These are phyloP conservation scores for Carlito syrichta DNA, from an alignment of 2,113 vertebrate species.

Conservation along the genomic window DNA sequence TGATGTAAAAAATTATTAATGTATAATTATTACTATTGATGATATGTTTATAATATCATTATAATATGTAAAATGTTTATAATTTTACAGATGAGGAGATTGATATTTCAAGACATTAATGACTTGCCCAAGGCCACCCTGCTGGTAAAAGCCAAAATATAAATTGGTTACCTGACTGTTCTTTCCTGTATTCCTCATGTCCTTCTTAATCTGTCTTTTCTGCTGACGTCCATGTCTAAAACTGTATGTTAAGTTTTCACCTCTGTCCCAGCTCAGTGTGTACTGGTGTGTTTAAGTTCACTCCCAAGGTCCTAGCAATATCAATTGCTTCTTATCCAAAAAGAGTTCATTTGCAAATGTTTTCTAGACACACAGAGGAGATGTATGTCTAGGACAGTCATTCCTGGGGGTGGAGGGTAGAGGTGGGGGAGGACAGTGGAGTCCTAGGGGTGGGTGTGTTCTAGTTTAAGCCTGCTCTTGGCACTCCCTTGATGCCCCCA, in stretches of 20 bases:
- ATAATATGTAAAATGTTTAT: no score
- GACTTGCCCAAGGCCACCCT: background rate
- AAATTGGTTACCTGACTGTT: background rate
- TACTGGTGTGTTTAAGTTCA: background rate
- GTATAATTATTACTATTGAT: background rate
- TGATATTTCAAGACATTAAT: background rate
- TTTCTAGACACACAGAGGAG: no score
- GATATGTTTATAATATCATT: no score
- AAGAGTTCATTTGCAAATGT: background rate
- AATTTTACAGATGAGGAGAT: background rate
- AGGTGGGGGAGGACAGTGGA: background rate
- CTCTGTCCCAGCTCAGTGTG: background rate
- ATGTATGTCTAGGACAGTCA: background rate
- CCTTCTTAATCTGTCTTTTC: background rate
- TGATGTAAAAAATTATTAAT: background rate
- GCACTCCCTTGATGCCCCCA: background rate
- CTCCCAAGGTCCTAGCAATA: background rate
- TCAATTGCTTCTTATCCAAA: background rate
- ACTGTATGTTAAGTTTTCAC: background rate
- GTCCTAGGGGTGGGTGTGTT: background rate
- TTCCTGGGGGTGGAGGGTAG: accelerated
- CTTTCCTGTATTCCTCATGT: background rate
- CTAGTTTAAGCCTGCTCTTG: background rate
- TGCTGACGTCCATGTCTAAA: background rate
- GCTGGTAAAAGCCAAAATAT: background rate